A percentile compares a stretch with the other conserved stretches of the same genome.
phyloP scores from a whole-genome alignment of 2,888 invertebrate genomes.

The Pollenia labialis region DNA sequence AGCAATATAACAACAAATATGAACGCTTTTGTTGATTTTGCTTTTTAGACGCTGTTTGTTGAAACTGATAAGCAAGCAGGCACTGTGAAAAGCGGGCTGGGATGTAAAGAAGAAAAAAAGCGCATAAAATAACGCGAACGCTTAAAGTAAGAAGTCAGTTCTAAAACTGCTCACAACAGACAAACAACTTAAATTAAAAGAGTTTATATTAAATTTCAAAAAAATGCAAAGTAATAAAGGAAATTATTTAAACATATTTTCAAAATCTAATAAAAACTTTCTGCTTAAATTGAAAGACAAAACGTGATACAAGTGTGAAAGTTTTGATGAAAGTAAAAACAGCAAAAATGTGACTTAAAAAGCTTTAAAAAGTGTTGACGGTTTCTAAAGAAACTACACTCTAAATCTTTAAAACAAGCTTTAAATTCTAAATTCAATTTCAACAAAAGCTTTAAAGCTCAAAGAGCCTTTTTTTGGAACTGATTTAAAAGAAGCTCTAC shows the following conservation, averaged over 20 bases:
- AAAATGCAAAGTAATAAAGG: conserved; percentile 9
- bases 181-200: conserved; percentile 53
- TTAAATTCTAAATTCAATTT: conserved; percentile 64
- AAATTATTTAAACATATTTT: not conserved
- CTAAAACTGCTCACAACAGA: conserved; percentile 66
- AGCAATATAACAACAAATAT: conserved; percentile 39
- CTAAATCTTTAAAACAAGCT: conserved; percentile 47
- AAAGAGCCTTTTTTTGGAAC: conserved; percentile 69
- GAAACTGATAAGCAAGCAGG: conserved; percentile 41
- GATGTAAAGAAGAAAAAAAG: conserved; percentile 55
- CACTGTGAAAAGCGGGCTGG: conserved; percentile 52
- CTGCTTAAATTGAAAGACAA: conserved; percentile 25
- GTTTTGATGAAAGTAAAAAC: conserved; percentile 17
- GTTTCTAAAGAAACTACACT: conserved; percentile 32
- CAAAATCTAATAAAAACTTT: conserved; percentile 14
- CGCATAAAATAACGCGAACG: conserved; percentile 73
- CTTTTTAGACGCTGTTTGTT: conserved; percentile 34
- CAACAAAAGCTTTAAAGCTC: conserved; percentile 78
- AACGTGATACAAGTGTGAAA: conserved; percentile 39
- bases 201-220: not conserved
- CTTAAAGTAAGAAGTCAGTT: conserved; percentile 70
- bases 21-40: conserved; percentile 44
- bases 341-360: conserved; percentile 50
- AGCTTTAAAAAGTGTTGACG: conserved; percentile 64
- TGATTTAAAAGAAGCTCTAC: not conserved